phyloP scores from a whole-genome alignment of 2,113 vertebrate species.

The Podocnemis expansa region DNA sequence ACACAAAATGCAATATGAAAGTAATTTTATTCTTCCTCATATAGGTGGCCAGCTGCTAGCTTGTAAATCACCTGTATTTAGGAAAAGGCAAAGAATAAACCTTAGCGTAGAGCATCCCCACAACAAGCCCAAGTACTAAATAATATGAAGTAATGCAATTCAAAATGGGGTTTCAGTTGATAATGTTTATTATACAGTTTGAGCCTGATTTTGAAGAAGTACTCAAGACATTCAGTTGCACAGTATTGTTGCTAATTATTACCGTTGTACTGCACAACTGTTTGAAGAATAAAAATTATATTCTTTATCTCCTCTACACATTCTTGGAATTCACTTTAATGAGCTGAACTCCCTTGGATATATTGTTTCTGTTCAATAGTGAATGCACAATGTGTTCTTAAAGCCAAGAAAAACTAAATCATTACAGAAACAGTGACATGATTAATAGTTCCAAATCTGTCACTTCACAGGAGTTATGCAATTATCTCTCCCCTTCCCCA shows the following conservation, averaged over 20 bases:
- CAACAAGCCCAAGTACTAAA: constrained; percentile 47
- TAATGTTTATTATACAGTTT: constrained; percentile 37
- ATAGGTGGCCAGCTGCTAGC: constrained; percentile 47
- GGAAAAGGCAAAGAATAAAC: constrained; percentile 20
- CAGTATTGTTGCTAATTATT: constrained; percentile 57
- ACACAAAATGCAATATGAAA: constrained; percentile 40
- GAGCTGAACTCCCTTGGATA: constrained; percentile 20
- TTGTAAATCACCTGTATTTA: constrained; percentile 52
- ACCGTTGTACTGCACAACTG: constrained; percentile 17
- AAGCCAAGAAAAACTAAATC: neutral
- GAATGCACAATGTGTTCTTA: constrained; percentile 30
- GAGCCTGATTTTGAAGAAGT: constrained; percentile 10
- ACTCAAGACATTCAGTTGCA: constrained; percentile 19
- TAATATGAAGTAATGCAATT: constrained; percentile 26
- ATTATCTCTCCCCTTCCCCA: constrained; percentile 10
- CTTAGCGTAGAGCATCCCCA: neutral
- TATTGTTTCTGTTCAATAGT: constrained; percentile 22
- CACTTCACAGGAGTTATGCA: constrained; percentile 30
- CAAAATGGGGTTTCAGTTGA: constrained; percentile 27
- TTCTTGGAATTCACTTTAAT: constrained; percentile 27
- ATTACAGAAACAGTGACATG: constrained; percentile 7
- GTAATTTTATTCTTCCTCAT: constrained; percentile 20
- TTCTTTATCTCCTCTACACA: neutral
- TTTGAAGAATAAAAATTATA: constrained; percentile 62
- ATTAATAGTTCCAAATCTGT: constrained; percentile 41